Conservation (phyloP, 2,888 invertebrate species). For the Idaea straminata region DNA sequence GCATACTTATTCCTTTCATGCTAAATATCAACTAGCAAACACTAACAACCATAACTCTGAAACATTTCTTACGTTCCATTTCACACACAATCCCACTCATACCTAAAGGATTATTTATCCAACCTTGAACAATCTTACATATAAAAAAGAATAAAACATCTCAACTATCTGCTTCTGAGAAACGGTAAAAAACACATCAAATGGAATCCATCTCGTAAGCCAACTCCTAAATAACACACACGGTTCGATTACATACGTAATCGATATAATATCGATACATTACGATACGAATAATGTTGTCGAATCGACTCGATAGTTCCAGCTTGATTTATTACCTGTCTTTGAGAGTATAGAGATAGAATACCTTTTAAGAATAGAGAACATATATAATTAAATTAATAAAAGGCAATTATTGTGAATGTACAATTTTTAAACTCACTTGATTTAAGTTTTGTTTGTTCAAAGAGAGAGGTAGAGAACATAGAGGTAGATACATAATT, state of each 20-base stretch:
- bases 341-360: background rate
- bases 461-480: too few relatives aligned
- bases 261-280: constrained; percentile 25
- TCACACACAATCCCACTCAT: too few relatives aligned
- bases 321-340: constrained; percentile 34
- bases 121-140: background rate
- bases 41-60: too few relatives aligned
- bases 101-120: too few relatives aligned
- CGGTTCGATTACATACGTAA: constrained; percentile 1
- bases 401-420: too few relatives aligned
- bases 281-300: constrained; percentile 1
- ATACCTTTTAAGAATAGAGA: constrained; percentile 1
- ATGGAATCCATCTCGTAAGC: background rate
- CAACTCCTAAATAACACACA: background rate
- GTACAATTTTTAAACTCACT: too few relatives aligned
- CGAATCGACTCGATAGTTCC: constrained; percentile 25
- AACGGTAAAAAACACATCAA: background rate
- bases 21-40: too few relatives aligned
- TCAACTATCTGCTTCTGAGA: background rate
- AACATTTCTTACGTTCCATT: too few relatives aligned
- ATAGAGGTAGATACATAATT: too few relatives aligned
- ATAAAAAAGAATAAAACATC: background rate
- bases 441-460: too few relatives aligned
- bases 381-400: too few relatives aligned
- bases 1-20: too few relatives aligned